Evolutionary conservation across 2,888 invertebrate genomes (phyloP).

Genomic region (Pasiphila rectangulata): DNA sequence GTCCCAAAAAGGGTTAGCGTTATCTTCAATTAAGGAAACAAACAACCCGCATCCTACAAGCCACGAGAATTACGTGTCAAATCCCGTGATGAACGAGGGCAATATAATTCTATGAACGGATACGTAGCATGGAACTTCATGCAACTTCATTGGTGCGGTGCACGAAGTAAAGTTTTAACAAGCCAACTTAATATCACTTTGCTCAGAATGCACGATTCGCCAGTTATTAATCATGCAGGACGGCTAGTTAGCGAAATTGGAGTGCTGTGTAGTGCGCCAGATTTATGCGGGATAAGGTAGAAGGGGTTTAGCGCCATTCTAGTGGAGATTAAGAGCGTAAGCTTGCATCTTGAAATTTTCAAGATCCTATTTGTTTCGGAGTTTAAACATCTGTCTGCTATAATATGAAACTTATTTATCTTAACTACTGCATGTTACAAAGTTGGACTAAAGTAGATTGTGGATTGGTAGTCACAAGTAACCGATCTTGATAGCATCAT

Average conservation of each 20-base stretch:
- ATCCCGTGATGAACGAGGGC: conserved; percentile 48
- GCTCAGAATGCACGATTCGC: conserved; percentile 73
- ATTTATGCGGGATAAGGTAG: conserved; percentile 43
- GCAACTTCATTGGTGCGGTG: conserved; percentile 65
- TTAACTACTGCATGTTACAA: too few relatives aligned
- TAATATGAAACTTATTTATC: neutral
- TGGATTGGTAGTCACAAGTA: too few relatives aligned
- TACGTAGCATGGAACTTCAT: conserved; percentile 57
- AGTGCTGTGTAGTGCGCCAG: conserved; percentile 56
- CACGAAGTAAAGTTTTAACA: conserved; percentile 77
- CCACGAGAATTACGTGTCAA: conserved; percentile 43
- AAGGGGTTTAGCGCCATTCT: conserved; percentile 34
- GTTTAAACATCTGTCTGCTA: conserved; percentile 5
- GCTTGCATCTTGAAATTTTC: conserved; percentile 23
- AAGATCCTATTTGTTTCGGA: conserved; percentile 20
- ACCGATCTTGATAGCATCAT: too few relatives aligned
- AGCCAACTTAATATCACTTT: conserved; percentile 81
- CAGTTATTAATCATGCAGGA: conserved; percentile 78
- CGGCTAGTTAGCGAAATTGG: conserved; percentile 74
- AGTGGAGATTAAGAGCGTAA: conserved; percentile 25
- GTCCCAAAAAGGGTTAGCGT: conserved; percentile 31
- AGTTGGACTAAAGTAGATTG: too few relatives aligned
- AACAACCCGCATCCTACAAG: conserved; percentile 39
- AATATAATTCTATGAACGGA: conserved; percentile 57
- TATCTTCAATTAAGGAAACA: conserved; percentile 46